These are phyloP conservation scores for Colossoma macropomum DNA, from an alignment of 2,113 vertebrate species.

Conservation along the genomic window DNA sequence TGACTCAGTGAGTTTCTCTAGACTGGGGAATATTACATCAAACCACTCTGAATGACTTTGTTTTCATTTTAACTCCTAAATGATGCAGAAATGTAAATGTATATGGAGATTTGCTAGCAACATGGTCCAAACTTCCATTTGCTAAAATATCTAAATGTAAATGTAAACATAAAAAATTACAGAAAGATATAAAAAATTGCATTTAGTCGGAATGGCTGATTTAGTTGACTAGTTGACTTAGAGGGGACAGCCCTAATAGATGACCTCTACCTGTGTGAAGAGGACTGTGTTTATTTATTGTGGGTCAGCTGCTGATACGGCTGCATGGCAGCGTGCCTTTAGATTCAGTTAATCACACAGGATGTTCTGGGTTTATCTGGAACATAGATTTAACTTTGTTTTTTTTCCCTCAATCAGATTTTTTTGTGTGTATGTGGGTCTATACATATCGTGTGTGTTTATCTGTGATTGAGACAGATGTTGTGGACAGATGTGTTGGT, in stretches of 20 bases:
- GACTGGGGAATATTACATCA: no score
- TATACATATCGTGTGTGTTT: not conserved
- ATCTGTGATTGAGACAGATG: conserved; percentile 10
- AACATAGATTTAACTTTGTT: conserved; percentile 40
- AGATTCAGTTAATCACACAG: not conserved
- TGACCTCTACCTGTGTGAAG: not conserved
- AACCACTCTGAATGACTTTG: no score
- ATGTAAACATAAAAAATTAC: not conserved
- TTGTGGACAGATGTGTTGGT: conserved; percentile 19
- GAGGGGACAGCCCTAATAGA: not conserved
- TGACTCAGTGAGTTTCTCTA: no score
- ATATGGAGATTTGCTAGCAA: no score
- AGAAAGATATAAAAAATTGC: not conserved
- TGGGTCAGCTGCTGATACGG: conserved; percentile 1
- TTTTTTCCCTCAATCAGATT: not conserved
- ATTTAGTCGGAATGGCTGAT: not conserved
- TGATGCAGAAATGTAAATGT: no score
- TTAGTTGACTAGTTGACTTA: not conserved
- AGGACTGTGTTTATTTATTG: not conserved
- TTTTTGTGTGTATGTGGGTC: not conserved
- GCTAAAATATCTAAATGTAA: no score
- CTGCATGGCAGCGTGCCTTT: not conserved
- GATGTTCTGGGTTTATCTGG: conserved; percentile 11
- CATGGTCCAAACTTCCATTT: no score
- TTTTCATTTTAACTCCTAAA: no score